Evolutionary conservation across 2,797 vertebrate species (phyloP).

Genomic region (Apogon hyalosoma): DNA sequence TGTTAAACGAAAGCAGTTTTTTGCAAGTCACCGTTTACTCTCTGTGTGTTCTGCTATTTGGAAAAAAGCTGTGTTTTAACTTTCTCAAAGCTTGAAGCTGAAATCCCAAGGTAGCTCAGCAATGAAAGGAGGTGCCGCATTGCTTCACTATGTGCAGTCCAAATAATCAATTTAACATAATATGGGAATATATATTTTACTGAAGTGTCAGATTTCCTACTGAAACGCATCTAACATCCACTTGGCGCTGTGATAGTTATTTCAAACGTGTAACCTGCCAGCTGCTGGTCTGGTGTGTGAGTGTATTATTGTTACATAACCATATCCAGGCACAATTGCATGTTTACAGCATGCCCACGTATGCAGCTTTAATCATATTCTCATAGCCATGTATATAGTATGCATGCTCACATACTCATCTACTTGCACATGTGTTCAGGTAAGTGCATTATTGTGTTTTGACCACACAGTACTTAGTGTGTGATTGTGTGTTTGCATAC

Average conservation of each 20-base stretch:
- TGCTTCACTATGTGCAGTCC: conserved; percentile 3
- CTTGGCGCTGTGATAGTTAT: neutral
- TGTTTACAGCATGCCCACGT: conserved; percentile 36
- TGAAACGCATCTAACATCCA: neutral
- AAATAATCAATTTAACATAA: conserved; percentile 12
- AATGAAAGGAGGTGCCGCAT: conserved; percentile 2
- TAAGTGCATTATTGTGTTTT: conserved; percentile 33
- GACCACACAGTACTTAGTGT: conserved; percentile 47
- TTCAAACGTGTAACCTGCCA: neutral
- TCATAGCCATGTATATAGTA: neutral
- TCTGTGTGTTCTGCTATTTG: neutral
- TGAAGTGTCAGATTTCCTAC: neutral
- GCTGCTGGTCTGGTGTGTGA: conserved; percentile 1
- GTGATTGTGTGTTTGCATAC: conserved; percentile 53
- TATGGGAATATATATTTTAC: neutral
- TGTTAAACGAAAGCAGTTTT: conserved; percentile 5
- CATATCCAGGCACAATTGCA: conserved; percentile 10
- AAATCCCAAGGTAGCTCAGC: conserved; percentile 32
- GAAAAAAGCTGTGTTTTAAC: conserved; percentile 2
- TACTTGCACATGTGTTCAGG: conserved; percentile 1
- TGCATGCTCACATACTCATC: neutral
- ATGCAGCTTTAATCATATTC: conserved; percentile 41
- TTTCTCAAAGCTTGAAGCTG: conserved; percentile 17
- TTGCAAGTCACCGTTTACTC: neutral
- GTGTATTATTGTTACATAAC: conserved; percentile 13